Percentiles rank a stretch among this genome's conserved stretches.
Conservation (phyloP, 2,888 invertebrate genomes). For the Plagodis dolabraria region DNA sequence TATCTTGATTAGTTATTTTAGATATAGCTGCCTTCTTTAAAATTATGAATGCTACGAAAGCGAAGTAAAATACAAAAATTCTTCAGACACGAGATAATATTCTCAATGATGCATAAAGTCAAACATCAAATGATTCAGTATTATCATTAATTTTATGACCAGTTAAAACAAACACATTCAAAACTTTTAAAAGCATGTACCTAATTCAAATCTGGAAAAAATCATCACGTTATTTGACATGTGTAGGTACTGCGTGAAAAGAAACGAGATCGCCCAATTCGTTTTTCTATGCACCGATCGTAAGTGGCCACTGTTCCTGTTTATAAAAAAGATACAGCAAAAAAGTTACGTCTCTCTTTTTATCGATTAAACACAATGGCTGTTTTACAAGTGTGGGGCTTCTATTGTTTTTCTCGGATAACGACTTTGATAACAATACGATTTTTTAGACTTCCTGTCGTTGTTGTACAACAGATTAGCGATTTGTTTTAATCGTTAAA, state of each 20-base stretch:
- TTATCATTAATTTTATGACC: too few relatives aligned
- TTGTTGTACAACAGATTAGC: slow-evolving; percentile 53
- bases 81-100: too few relatives aligned
- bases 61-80: too few relatives aligned
- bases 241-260: slow-evolving; percentile 54
- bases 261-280: slow-evolving; percentile 62
- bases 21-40: too few relatives aligned
- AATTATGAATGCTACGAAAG: too few relatives aligned
- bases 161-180: too few relatives aligned
- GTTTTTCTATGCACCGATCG: slow-evolving; percentile 48
- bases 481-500: slow-evolving; percentile 33
- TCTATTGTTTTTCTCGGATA: slow-evolving; percentile 71
- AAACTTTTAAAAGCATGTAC: too few relatives aligned
- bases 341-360: slow-evolving; percentile 43
- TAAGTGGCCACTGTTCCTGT: slow-evolving; percentile 44
- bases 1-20: too few relatives aligned
- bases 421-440: slow-evolving; percentile 63
- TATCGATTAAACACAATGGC: slow-evolving; percentile 61
- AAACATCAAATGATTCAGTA: too few relatives aligned
- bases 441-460: slow-evolving; percentile 71
- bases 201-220: background rate
- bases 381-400: slow-evolving; percentile 62
- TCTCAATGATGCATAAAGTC: too few relatives aligned
- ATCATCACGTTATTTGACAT: background rate
- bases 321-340: slow-evolving; percentile 57